Evolutionary conservation across 2,888 invertebrate genomes (phyloP).

Genomic region (Atherix ibis): DNA sequence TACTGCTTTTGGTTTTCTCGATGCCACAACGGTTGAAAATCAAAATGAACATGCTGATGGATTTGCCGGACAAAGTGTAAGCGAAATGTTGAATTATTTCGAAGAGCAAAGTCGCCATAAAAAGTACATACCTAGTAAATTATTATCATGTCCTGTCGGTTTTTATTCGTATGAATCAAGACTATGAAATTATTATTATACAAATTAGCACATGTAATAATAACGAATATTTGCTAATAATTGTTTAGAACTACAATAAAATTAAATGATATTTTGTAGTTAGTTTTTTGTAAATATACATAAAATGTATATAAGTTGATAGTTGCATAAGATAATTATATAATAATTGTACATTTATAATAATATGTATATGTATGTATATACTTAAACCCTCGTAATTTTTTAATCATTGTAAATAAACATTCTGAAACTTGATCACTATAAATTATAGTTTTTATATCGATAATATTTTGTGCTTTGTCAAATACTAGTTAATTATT

Average conservation of each 20-base stretch:
- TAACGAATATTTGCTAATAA: conserved; percentile 3
- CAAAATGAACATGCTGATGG: conserved; percentile 5
- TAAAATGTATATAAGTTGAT: too few relatives aligned
- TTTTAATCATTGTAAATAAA: conserved; percentile 8
- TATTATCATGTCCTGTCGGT: conserved; percentile 29
- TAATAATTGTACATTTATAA: too few relatives aligned
- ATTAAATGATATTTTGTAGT: too few relatives aligned
- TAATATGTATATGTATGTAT: too few relatives aligned
- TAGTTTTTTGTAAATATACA: too few relatives aligned
- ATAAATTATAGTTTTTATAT: too few relatives aligned
- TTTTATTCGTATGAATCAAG: conserved; percentile 17
- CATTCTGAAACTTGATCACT: conserved; percentile 4
- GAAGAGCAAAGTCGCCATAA: conserved; percentile 26
- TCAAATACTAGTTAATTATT: too few relatives aligned
- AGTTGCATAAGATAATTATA: too few relatives aligned
- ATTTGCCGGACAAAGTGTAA: conserved; percentile 23
- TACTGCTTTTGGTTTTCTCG: conserved; percentile 50
- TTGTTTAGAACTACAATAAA: conserved; percentile 6
- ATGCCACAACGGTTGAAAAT: conserved; percentile 13
- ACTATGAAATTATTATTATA: conserved; percentile 11
- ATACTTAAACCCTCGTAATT: too few relatives aligned
- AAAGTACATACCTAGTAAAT: conserved; percentile 27
- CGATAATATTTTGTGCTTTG: too few relatives aligned
- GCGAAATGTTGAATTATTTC: conserved; percentile 31
- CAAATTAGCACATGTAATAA: too few relatives aligned